Evolutionary conservation across 2,797 vertebrate species (phyloP), one percentile per base, ranked within the genome.

Genomic region (Sorex maritimensis): DNA sequence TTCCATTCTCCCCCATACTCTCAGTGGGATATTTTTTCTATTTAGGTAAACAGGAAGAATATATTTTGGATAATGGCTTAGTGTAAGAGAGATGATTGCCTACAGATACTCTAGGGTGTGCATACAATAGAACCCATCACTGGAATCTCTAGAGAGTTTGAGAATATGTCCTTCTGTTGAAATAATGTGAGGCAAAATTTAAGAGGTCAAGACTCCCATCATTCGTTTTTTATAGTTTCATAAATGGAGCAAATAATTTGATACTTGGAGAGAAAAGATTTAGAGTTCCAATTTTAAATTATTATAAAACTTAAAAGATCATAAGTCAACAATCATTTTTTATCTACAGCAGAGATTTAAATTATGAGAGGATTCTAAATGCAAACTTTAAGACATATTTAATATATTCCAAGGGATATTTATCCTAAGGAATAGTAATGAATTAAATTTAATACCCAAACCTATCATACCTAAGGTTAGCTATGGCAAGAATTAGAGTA

Each of bases 21-120:
- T 96, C 94, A 85, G 77, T 88, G 58, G 58, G 92, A 88, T 52
- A 52, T 94, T 95, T 81, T 81, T 89, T 84, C 46, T 85, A 74
- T 81, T 97, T 94, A 68, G 44, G 77, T 89, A 93, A 89, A 89
- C 41, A 95, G 89, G 94, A 92, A 84, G 89, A 96, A 96, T 93
- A 73, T 73, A 81, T 93, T 97, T 95, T 78, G 87, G 89, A 93
- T 92, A 96, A 91, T 7, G 11, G 65, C 44, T 91, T 83, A 46
- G 93, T 71, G 49, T 84, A 93, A 96, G 30, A 91, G 63, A 96
- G 80, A 92, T 63, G 67, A 91, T 52, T 93, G 34, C 63, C 81
- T 90, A 95, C 21, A 93, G 86, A 89, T 65, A 81, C 72, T 87
- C 61, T n/a, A 5, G 3, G 81, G n/a, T 61, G 41, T 46, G 41